Evolutionary conservation across 2,797 vertebrate genomes (phyloP).

Genomic region (Phoxinus dragarum): DNA sequence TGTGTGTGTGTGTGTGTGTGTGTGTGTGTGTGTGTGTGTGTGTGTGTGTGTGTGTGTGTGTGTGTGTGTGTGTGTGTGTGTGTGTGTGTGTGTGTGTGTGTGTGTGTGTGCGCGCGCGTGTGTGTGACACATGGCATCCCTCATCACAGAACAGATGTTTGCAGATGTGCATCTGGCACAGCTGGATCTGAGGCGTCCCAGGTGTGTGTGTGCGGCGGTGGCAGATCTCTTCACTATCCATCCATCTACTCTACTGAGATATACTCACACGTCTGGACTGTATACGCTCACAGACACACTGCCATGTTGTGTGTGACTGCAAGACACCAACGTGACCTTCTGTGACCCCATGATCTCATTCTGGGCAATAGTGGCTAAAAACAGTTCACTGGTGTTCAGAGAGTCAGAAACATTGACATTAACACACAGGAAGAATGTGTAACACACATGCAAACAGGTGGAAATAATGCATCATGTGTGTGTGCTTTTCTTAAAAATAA

Average conservation of each 20-base stretch:
- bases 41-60: too few species aligned
- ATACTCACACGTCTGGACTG: too few species aligned
- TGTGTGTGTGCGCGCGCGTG: too few species aligned
- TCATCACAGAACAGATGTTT: constrained; percentile 71
- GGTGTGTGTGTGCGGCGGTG: constrained; percentile 61
- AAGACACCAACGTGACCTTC: constrained; percentile 63
- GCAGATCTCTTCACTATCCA: constrained; percentile 65
- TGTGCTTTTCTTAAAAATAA: neutral
- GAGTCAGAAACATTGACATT: neutral
- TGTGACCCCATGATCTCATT: constrained; percentile 65
- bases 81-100: too few species aligned
- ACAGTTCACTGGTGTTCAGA: neutral
- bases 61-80: too few species aligned
- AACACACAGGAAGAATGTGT: neutral
- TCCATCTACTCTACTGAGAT: neutral
- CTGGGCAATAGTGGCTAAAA: constrained; percentile 29
- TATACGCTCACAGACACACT: constrained; percentile 55
- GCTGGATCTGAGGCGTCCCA: constrained; percentile 73
- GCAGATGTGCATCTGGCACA: constrained; percentile 74
- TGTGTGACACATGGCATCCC: neutral
- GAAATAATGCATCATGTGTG: neutral
- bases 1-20: too few species aligned
- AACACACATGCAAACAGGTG: neutral
- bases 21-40: neutral
- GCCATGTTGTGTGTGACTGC: constrained; percentile 61